Base-by-base conservation (phyloP, 2,797 vertebrate species). In the Sternarchorhynchus goeldii region DNA sequence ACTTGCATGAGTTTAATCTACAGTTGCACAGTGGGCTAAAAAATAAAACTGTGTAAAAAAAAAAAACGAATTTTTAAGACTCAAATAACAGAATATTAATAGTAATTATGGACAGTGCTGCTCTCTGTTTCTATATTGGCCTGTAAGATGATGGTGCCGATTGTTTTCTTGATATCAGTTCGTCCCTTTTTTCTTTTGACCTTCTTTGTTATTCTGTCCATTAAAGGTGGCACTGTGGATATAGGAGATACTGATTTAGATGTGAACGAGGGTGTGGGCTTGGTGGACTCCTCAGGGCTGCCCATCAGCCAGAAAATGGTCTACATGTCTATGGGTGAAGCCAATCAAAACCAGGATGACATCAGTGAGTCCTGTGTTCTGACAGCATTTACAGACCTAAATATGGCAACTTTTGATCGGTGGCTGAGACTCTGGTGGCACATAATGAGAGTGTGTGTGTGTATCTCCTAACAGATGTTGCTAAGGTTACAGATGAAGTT, bases 311-410 rank as follows among this genome's bases (percentile, higher is more conserved):
- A 96, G 86, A 96, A 96, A 90, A 95, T 95, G 94, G 94, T 96
- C 88, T 95, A 95, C 86, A 95, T 96, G 95, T 93, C 95, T 76
- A 93, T 96, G 79, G 94, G 93, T 84, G 94, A 95, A 88, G 91
- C 94, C 71, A 93, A 91, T 88, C 93, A 94, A 85, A 94, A 93
- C 89, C 94, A 95, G 86, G 93, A 94, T 87, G 95, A 95, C 82
- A 94, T 94, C 81, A 94, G 95, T 95, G 92, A 95, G 92, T 87
- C n/a, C 6, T 34, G 41, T 50, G 20, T 71, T 4, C 41, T 36
- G 45, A 62, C 29, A 10, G 0, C 18, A 7, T 41, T 29, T 41
- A 5, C n/a, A 4, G 12, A 21, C n/a, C 45, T 69, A 34, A 21
- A 25, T 0, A 17, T 0, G 6, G 12, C 14, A 34, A 36, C 34